Conservation (phyloP, 2,888 invertebrate species). For the Parnassius orleans region DNA sequence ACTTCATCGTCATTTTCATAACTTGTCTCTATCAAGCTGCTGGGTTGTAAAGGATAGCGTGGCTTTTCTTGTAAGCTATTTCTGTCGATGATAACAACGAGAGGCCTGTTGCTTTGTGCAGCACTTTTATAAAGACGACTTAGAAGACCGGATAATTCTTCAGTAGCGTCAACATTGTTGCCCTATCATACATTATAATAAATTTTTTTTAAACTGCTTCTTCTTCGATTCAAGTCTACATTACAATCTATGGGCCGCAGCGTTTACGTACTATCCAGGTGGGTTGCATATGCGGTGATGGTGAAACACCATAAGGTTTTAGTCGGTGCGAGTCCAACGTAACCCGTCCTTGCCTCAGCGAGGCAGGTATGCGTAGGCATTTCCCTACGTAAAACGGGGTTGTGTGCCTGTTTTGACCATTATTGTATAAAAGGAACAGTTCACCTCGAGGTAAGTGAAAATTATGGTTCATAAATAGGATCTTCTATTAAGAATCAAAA, state of each 20-base stretch:
- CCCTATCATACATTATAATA: conserved; percentile 5
- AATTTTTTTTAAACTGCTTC: neutral
- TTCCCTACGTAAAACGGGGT: too few relatives aligned
- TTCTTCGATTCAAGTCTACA: neutral
- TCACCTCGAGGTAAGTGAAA: neutral
- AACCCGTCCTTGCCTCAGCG: too few relatives aligned
- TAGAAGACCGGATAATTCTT: conserved; percentile 13
- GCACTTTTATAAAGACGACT: conserved; percentile 17
- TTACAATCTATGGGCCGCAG: neutral
- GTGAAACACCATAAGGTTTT: too few relatives aligned
- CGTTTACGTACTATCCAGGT: neutral
- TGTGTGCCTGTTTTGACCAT: too few relatives aligned
- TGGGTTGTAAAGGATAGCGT: conserved; percentile 10
- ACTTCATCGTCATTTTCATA: conserved; percentile 9
- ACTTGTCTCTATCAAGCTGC: conserved; percentile 12
- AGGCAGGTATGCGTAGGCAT: too few relatives aligned
- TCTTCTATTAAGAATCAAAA: too few relatives aligned
- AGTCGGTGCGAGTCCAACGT: too few relatives aligned
- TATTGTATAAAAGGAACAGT: neutral
- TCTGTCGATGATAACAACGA: conserved; percentile 20
- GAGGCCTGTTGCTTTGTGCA: conserved; percentile 11
- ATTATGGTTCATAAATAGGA: neutral
- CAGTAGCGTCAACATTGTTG: conserved; percentile 1
- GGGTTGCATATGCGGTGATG: neutral
- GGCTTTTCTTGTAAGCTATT: conserved; percentile 1